Evolutionary conservation across 2,888 invertebrate genomes (phyloP), one percentile per base, ranked within the genome.

Genomic region (Scaptomyza caliginosa): DNA sequence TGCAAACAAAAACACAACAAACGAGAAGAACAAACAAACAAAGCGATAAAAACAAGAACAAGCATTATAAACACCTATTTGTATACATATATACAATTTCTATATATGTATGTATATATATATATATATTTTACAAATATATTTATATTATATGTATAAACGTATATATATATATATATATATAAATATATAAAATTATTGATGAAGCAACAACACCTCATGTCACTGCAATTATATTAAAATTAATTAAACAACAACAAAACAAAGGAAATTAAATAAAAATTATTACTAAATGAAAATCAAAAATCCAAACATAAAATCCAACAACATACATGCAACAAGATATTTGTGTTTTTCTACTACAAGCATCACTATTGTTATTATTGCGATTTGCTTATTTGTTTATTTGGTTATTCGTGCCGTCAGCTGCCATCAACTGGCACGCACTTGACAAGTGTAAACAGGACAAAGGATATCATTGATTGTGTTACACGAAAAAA

Each of bases 211-310:
- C 88, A 86, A 87, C 80, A 74, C 90, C 90, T 89, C 86, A 88
- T 89, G 89, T 89, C 88, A 88, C 88, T 88, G 86, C 83, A 88
- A 84, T 84, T 84, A 88, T 86, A 87, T 88, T 89, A 89, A 77
- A 88, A 88, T 85, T 89, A 88, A 88, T 89, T 81, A 83, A 89
- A 79, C 77, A 81, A 81, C 73, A 78, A 84, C 57, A 86, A 83
- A 88, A 67, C 74, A 84, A 77, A 74, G 67, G 64, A 72, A 81
- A 86, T 80, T 86, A 77, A 79, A 76, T 84, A 86, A 77, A 86
- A 85, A 81, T 78, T 83, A 82, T 86, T 88, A 88, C 82, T 86
- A 81, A 80, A 86, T 68, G 66, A 70, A 63, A 67, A 65, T 52
- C 34, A 30, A 51, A 51, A 48, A 46, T 56, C 56, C 46, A 58